Evolutionary conservation across 2,113 vertebrate species (phyloP).

Genomic region (Mola mola): DNA sequence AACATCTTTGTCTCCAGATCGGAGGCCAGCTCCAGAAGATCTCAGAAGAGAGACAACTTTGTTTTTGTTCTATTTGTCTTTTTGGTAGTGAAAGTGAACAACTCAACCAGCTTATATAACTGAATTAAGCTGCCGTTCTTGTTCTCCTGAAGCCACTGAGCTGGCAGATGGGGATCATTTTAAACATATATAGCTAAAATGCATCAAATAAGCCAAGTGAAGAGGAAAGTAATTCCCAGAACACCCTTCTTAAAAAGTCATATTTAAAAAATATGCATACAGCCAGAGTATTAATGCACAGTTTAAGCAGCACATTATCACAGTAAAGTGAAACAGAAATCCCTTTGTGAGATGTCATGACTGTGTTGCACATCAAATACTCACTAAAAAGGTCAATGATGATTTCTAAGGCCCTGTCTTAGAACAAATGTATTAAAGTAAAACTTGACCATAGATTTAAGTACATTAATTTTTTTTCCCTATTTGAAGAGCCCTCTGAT

Average conservation of each 20-base stretch:
- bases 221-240: slow-evolving; percentile 18
- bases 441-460: slow-evolving; percentile 1
- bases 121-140: slow-evolving; percentile 73
- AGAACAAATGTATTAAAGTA: neutral
- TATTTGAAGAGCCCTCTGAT: neutral
- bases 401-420: slow-evolving; percentile 1
- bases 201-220: slow-evolving; percentile 36
- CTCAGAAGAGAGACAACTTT: slow-evolving; percentile 54
- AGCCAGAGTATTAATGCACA: neutral
- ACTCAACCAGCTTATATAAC: slow-evolving; percentile 65
- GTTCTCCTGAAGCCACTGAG: slow-evolving; percentile 33
- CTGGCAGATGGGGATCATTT: slow-evolving; percentile 7
- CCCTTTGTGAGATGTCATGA: neutral
- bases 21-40: slow-evolving; percentile 83
- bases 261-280: slow-evolving; percentile 8
- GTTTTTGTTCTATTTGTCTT: slow-evolving; percentile 48
- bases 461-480: neutral
- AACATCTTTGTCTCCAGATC: slow-evolving; percentile 81
- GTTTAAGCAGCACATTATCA: neutral
- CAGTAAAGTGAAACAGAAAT: neutral
- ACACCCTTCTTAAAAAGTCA: slow-evolving; percentile 6
- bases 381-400: neutral
- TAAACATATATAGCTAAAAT: slow-evolving; percentile 14
- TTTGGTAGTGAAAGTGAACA: slow-evolving; percentile 50
- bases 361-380: too few species aligned